Evolutionary conservation across 2,113 vertebrate genomes (phyloP).

Genomic region (Dipodomys spectabilis): DNA sequence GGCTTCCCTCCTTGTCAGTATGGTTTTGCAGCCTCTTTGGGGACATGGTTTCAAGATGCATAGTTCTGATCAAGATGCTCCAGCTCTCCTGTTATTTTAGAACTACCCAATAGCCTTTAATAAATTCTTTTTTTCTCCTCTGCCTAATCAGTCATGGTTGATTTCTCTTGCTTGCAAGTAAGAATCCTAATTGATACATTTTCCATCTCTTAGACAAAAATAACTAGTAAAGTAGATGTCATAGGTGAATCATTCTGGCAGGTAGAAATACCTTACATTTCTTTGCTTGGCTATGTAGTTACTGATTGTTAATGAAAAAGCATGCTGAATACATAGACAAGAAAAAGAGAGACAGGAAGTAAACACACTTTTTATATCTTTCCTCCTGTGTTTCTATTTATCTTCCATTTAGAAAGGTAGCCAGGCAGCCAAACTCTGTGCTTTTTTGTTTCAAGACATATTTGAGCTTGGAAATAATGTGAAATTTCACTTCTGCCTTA

Average conservation of each 20-base stretch:
- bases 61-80: neutral
- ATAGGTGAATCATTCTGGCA: neutral
- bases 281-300: neutral
- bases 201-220: neutral
- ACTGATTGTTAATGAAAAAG: neutral
- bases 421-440: neutral
- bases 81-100: neutral
- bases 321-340: neutral
- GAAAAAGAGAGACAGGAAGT: neutral
- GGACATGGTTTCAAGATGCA: neutral
- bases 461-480: neutral
- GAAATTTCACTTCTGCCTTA: neutral
- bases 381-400: neutral
- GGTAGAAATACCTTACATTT: neutral
- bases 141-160: neutral
- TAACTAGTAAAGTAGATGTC: neutral
- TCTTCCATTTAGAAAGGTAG: neutral
- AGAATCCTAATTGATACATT: neutral
- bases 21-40: neutral
- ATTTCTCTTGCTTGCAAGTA: conserved; percentile 23
- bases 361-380: neutral
- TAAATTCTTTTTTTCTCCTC: neutral
- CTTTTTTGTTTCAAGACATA: neutral
- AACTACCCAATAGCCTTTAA: neutral
- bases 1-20: neutral